phyloP scores from a whole-genome alignment of 2,797 vertebrate genomes.

The Arctocebus calabarensis region DNA sequence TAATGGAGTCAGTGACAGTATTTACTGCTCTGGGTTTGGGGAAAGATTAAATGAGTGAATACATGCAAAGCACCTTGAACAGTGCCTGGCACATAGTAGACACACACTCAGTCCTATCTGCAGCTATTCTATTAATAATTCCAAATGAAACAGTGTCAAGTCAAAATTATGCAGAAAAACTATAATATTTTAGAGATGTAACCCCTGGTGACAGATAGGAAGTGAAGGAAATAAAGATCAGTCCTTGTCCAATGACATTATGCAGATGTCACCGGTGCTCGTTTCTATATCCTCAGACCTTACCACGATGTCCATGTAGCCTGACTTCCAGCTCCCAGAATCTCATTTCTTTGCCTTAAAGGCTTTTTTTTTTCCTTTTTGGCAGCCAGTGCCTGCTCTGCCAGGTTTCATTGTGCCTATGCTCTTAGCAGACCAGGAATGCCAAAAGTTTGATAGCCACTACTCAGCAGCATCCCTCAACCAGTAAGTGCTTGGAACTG shows the following conservation, averaged over 20 bases:
- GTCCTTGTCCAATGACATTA: not conserved
- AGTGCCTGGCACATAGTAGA: not conserved
- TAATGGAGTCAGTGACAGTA: not conserved
- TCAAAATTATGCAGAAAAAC: not conserved
- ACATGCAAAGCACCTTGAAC: not conserved
- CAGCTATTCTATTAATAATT: not conserved
- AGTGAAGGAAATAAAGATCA: not conserved
- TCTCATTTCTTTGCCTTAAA: not conserved
- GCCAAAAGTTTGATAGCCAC: not conserved
- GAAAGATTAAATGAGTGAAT: not conserved
- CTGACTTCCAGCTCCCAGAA: not conserved
- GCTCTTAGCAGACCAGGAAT: not conserved
- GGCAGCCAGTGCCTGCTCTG: not conserved
- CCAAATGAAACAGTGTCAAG: not conserved
- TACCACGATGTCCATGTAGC: not conserved
- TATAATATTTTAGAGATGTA: not conserved
- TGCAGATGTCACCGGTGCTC: not conserved
- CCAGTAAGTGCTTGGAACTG: not conserved
- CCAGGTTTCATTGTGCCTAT: not conserved
- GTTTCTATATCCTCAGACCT: not conserved
- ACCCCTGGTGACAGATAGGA: not conserved
- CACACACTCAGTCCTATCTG: not conserved
- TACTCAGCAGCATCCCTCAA: not conserved
- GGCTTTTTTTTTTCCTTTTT: not conserved
- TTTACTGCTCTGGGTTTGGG: not conserved